Evolutionary conservation across 2,888 invertebrate genomes (phyloP), one percentile per base, ranked within the genome.

Genomic region (Mesorhabditis spiculigera): DNA sequence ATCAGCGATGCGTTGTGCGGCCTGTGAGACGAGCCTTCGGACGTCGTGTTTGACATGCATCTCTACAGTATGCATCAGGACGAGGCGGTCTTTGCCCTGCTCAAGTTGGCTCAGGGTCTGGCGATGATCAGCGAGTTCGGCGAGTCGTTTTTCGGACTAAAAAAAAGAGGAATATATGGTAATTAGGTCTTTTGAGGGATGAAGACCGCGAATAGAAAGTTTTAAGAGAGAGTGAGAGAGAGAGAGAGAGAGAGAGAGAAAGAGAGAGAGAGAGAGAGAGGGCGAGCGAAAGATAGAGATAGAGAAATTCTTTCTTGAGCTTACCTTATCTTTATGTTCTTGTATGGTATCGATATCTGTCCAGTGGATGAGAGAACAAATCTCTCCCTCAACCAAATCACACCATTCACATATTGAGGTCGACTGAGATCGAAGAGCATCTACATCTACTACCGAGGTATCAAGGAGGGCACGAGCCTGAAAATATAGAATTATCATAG

Each of bases 1-100:
- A 78, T 80, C 78, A 13, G 80, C 80, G 5, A 82, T 70, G 6
- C 76, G 71, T 67, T 82, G 81, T 0, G 78, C 83, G n/a, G 82
- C 72, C 41, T 81, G 79, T 5, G 81, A 78, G 61, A 84, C 79
- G 28, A 71, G 68, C 43, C 83, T 68, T 58, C 84, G 73, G 6
- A 82, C 71, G 5, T 78, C 75, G 73, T 84, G 84, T 66, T 82
- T 82, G 6, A 77, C 74, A 42, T 81, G 77, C 43, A 69, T 70
- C 45, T 82, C 78, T 5, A 82, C 81, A 5, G 71, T 71, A 10
- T 67, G 69, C 63, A 80, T 45, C 3, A 75, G 76, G 6, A 81
- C 75, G 58, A 84, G 78, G 65, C 79, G 74, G 68, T 83, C 81
- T 64, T 83, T 83, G 6, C 82, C 66, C 83, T 79, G 65, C 77